These are phyloP conservation scores for Anabas testudineus DNA, from an alignment of 2,797 vertebrate species.

Conservation along the genomic window DNA sequence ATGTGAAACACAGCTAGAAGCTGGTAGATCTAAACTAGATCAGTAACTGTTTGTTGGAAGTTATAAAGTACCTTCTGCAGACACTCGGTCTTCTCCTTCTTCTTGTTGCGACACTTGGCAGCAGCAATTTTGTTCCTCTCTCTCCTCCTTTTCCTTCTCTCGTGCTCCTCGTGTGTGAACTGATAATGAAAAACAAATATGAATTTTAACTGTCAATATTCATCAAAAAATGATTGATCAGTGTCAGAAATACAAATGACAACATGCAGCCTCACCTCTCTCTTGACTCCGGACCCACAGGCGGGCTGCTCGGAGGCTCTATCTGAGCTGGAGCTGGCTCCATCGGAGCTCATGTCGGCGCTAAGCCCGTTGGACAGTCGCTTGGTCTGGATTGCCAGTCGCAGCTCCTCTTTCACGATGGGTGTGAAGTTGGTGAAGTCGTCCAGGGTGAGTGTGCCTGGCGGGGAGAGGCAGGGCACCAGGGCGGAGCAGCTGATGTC, in stretches of 20 bases:
- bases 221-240: neutral
- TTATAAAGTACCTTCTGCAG: conserved; percentile 88
- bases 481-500: conserved; percentile 95
- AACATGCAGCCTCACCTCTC: conserved; percentile 70
- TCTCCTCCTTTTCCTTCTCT: conserved; percentile 91
- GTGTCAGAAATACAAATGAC: neutral
- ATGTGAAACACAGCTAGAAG: neutral
- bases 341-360: conserved; percentile 79
- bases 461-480: conserved; percentile 94
- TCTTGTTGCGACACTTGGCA: conserved; percentile 97
- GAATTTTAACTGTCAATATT: neutral
- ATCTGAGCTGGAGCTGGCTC: conserved; percentile 84
- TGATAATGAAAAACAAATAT: conserved; percentile 46
- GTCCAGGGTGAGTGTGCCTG: conserved; percentile 91
- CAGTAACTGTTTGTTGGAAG: neutral
- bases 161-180: conserved; percentile 85
- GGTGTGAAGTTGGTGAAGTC: conserved; percentile 94
- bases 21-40: too few relatives aligned
- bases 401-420: conserved; percentile 94
- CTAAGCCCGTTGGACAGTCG: conserved; percentile 87
- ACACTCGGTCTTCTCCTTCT: conserved; percentile 95
- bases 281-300: conserved; percentile 26
- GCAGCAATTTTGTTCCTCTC: conserved; percentile 98
- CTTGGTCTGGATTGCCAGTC: conserved; percentile 92
- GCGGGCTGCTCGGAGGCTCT: conserved; percentile 23